Conservation (phyloP, 2,888 invertebrate species). For the Dolomedes plantarius region DNA sequence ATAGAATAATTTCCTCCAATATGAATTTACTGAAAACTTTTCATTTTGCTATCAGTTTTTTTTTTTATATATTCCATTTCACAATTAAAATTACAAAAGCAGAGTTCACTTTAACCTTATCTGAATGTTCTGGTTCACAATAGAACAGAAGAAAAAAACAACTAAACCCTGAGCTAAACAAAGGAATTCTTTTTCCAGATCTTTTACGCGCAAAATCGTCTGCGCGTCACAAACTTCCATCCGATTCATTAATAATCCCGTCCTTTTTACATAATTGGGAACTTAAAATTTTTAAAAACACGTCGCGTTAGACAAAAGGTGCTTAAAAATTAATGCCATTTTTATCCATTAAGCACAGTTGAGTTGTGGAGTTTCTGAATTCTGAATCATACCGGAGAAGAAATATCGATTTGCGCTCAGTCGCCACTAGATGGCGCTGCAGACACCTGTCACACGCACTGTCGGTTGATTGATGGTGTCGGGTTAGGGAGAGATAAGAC, state of each 20-base stretch:
- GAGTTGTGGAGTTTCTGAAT: background rate
- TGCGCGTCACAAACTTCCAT: slow-evolving; percentile 42
- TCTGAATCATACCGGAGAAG: slow-evolving; percentile 12
- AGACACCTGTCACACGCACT: slow-evolving; percentile 68
- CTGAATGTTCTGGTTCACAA: background rate
- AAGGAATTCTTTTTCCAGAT: background rate
- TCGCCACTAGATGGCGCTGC: slow-evolving; percentile 58
- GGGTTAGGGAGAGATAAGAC: slow-evolving; percentile 57
- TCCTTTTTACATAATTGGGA: slow-evolving; percentile 61
- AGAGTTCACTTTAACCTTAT: background rate
- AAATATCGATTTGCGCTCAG: slow-evolving; percentile 58
- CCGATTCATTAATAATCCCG: slow-evolving; percentile 60
- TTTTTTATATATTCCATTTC: background rate
- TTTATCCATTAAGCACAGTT: slow-evolving; percentile 55
- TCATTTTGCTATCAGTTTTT: background rate
- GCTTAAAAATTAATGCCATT: slow-evolving; percentile 68
- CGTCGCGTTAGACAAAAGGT: slow-evolving; percentile 30
- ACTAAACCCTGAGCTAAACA: background rate
- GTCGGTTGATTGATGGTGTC: slow-evolving; percentile 69
- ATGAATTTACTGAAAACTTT: background rate
- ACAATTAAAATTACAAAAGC: slow-evolving; percentile 7
- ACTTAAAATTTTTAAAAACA: slow-evolving; percentile 64
- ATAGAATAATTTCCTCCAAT: background rate
- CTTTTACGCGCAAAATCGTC: background rate
- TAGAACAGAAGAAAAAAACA: background rate